phyloP scores from a whole-genome alignment of 2,797 vertebrate genomes.

The Halcyon chelicuti region DNA sequence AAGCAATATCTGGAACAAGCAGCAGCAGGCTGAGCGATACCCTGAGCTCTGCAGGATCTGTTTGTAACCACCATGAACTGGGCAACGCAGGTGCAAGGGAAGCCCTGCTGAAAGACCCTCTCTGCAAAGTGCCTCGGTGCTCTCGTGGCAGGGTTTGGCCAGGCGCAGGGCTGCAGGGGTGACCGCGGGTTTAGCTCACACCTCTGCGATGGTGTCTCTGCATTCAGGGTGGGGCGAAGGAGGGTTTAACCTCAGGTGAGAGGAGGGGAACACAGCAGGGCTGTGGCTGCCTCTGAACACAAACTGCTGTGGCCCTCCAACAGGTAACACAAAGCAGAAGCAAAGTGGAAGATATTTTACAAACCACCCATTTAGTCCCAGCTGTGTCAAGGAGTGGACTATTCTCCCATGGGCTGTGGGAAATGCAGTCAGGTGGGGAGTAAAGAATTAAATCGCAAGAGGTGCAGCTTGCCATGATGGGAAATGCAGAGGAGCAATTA shows the following conservation, averaged over 20 bases:
- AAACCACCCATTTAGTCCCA: not conserved
- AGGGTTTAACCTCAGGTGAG: not conserved
- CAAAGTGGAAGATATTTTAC: not conserved
- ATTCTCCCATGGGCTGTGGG: not conserved
- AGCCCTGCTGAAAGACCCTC: not conserved
- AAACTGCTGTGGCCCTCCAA: not conserved
- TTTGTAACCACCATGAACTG: rapidly evolving
- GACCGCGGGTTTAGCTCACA: rapidly evolving
- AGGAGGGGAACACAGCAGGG: not conserved
- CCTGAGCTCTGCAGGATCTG: rapidly evolving
- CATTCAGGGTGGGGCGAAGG: rapidly evolving
- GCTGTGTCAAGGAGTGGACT: rapidly evolving
- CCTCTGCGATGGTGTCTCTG: not conserved
- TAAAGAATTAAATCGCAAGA: not conserved
- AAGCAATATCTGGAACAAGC: not conserved
- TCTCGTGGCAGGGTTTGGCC: not conserved
- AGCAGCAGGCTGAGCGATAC: not conserved
- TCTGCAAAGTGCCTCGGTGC: rapidly evolving
- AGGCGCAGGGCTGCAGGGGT: not conserved
- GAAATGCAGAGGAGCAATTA: not conserved
- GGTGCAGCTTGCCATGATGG: not conserved
- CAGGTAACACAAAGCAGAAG: conserved; percentile 29
- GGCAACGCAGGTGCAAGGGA: not conserved
- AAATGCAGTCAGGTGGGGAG: not conserved
- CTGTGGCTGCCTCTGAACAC: not conserved